Evolutionary conservation across 2,888 invertebrate genomes (phyloP).

Genomic region (Trissolcus japonicus): DNA sequence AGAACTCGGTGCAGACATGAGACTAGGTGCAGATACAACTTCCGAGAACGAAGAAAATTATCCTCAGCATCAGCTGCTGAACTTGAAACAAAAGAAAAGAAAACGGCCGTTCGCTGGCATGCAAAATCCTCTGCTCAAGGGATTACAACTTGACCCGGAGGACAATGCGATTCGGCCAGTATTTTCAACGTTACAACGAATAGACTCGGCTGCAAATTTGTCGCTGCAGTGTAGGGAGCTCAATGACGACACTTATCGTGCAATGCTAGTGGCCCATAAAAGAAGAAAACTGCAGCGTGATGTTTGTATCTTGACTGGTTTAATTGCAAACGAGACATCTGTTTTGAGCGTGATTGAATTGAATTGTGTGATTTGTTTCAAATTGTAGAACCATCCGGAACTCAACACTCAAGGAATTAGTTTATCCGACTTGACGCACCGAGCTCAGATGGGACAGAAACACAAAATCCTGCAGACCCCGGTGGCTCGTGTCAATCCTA

Average conservation of each 20-base stretch:
- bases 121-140: slow-evolving; percentile 65
- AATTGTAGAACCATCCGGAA: slow-evolving; percentile 83
- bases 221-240: slow-evolving; percentile 77
- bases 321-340: not conserved
- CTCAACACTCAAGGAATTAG: slow-evolving; percentile 86
- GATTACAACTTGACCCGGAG: slow-evolving; percentile 66
- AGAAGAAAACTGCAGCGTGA: slow-evolving; percentile 83
- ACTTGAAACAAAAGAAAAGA: slow-evolving; percentile 67
- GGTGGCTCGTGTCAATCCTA: slow-evolving; percentile 76
- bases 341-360: not conserved
- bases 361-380: slow-evolving; percentile 4
- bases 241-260: slow-evolving; percentile 82
- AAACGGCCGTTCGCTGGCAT: slow-evolving; percentile 61
- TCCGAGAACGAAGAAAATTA: slow-evolving; percentile 74
- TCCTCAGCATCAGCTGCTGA: slow-evolving; percentile 64
- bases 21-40: slow-evolving; percentile 67
- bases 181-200: slow-evolving; percentile 72
- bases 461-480: slow-evolving; percentile 78
- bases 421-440: slow-evolving; percentile 82
- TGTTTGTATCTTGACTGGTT: slow-evolving; percentile 75
- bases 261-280: slow-evolving; percentile 84
- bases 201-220: slow-evolving; percentile 65
- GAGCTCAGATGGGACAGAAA: slow-evolving; percentile 76
- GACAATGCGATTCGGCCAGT: slow-evolving; percentile 72
- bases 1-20: slow-evolving; percentile 68